phyloP scores from a whole-genome alignment of 2,888 invertebrate genomes.

The Calameuta pallipes region DNA sequence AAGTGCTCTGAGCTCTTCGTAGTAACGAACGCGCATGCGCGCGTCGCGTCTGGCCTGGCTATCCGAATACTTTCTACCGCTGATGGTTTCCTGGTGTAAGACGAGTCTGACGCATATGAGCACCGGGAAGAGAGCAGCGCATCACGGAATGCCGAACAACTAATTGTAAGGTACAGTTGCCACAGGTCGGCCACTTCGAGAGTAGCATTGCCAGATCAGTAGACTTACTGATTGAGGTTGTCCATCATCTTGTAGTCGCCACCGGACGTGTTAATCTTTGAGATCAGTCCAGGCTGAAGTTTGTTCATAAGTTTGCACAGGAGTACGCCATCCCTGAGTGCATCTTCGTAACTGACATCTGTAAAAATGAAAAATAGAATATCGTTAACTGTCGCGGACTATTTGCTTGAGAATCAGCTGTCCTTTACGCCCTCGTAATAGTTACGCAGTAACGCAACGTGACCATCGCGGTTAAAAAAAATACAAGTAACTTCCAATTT shows the following conservation, averaged over 20 bases:
- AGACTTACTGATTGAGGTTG: slow-evolving; percentile 86
- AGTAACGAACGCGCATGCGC: slow-evolving; percentile 3
- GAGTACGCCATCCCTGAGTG: slow-evolving; percentile 84
- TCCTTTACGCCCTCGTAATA: too few relatives aligned
- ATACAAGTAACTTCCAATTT: too few relatives aligned
- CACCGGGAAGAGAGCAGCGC: slow-evolving; percentile 33
- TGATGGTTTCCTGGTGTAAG: slow-evolving; percentile 46
- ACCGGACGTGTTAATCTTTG: slow-evolving; percentile 84
- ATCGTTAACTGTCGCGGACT: not conserved
- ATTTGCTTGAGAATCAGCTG: not conserved
- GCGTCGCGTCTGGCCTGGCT: not conserved
- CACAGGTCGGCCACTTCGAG: too few relatives aligned
- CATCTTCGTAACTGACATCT: slow-evolving; percentile 79
- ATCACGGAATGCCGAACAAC: too few relatives aligned
- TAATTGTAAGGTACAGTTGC: too few relatives aligned
- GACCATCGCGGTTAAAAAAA: too few relatives aligned
- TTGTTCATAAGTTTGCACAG: slow-evolving; percentile 92
- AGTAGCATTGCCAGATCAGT: not conserved
- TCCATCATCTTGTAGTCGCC: slow-evolving; percentile 98
- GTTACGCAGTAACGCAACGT: too few relatives aligned
- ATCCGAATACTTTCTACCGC: slow-evolving; percentile 21
- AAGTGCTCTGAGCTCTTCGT: slow-evolving; percentile 9
- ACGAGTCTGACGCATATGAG: slow-evolving; percentile 62
- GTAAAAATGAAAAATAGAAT: slow-evolving; percentile 14
- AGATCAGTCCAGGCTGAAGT: slow-evolving; percentile 84